A percentile compares a stretch with the other conserved stretches of the same genome.
Conservation (phyloP, 2,888 invertebrate species). For the Hydriomena furcata region DNA sequence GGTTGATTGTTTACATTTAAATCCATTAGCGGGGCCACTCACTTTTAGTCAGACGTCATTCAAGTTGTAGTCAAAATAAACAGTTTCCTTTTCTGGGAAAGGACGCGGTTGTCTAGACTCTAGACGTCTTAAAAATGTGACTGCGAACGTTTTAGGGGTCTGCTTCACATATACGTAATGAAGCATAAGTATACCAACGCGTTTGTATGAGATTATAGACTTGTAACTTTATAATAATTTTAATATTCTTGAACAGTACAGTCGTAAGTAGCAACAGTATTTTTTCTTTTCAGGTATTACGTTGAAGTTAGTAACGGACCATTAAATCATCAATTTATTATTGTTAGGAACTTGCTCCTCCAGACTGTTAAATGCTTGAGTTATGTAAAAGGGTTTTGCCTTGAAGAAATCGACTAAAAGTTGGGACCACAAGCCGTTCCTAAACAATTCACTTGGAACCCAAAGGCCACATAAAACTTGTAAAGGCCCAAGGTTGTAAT, state of each 20-base stretch:
- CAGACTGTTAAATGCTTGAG: neutral
- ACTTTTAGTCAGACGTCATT: neutral
- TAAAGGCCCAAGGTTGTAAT: conserved; percentile 16
- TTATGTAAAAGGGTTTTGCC: neutral
- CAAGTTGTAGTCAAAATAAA: conserved; percentile 16
- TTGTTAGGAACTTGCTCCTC: too few relatives aligned
- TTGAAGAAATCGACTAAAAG: neutral
- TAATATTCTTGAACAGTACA: too few relatives aligned
- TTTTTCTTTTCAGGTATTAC: too few relatives aligned
- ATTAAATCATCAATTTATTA: too few relatives aligned
- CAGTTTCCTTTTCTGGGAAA: conserved; percentile 14
- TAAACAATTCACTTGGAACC: neutral
- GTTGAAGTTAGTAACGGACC: too few relatives aligned
- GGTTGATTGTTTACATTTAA: conserved; percentile 11
- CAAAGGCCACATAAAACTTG: conserved; percentile 10
- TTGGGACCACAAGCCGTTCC: neutral
- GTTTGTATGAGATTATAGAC: too few relatives aligned
- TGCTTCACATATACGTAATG: neutral
- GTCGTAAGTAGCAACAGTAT: too few relatives aligned
- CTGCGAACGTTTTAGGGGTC: neutral
- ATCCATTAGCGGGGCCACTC: conserved; percentile 14
- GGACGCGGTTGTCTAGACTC: conserved; percentile 5
- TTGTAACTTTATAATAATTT: too few relatives aligned
- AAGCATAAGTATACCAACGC: too few relatives aligned
- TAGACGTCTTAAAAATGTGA: conserved; percentile 9